phyloP scores from a whole-genome alignment of 1,140 invertebrate genomes.

The Nilaparvata lugens region DNA sequence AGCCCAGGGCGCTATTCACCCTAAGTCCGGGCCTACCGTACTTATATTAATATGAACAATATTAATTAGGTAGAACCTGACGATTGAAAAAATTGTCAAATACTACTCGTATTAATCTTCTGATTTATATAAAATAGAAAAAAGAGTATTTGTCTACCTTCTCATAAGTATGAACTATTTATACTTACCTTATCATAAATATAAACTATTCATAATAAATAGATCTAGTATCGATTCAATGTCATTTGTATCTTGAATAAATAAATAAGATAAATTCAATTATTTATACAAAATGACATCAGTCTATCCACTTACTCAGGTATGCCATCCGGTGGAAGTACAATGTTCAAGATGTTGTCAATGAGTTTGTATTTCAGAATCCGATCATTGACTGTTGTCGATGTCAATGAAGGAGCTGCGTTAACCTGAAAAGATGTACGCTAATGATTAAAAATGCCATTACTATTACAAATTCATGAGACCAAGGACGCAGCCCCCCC shows the following conservation, averaged over 20 bases:
- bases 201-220: neutral
- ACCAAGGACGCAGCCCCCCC: no score
- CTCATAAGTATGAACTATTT: neutral
- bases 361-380: conserved; percentile 95
- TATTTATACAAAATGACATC: neutral
- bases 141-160: neutral
- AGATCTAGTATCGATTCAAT: neutral
- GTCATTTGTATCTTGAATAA: no score
- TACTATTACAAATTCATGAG: no score
- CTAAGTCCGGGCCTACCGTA: no score
- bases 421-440: conserved; percentile 57
- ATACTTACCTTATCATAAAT: neutral
- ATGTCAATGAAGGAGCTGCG: conserved; percentile 87
- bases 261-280: neutral
- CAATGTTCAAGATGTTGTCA: conserved; percentile 87
- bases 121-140: no score
- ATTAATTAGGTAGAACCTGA: no score
- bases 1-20: no score
- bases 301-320: conserved; percentile 64
- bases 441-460: no score
- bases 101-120: no score
- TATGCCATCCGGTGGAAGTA: conserved; percentile 78
- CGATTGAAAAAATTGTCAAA: no score
- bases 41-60: no score
- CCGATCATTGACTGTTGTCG: conserved; percentile 90